Percentiles rank a stretch among this genome's conserved stretches.
Evolutionary conservation across 2,797 vertebrate species (phyloP).

Genomic region (Holocentrus rufus): DNA sequence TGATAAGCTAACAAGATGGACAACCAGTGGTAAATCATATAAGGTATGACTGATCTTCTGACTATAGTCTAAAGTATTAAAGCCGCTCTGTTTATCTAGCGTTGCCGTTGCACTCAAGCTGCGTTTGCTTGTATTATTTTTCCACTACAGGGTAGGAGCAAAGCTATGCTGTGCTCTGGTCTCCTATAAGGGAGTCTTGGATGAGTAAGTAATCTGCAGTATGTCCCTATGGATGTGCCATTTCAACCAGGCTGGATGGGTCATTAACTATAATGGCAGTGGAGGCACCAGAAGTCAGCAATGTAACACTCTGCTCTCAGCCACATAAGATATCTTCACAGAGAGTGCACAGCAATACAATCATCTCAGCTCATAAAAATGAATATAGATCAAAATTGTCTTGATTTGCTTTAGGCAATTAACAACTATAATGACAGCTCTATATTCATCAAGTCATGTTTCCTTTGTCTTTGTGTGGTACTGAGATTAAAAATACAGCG

Average conservation of each 20-base stretch:
- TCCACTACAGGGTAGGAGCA: conserved; percentile 45
- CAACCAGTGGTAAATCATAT: background rate
- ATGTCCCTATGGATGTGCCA: conserved; percentile 85
- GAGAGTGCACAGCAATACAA: conserved; percentile 14
- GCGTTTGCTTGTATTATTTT: conserved; percentile 8
- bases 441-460: background rate
- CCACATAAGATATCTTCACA: conserved; percentile 46
- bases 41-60: background rate
- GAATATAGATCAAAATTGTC: conserved; percentile 7
- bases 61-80: background rate
- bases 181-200: conserved; percentile 86
- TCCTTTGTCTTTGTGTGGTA: conserved; percentile 21
- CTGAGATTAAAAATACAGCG: conserved; percentile 14
- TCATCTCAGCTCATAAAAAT: conserved; percentile 13
- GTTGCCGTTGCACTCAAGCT: conserved; percentile 6
- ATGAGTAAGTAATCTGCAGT: conserved; percentile 82
- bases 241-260: conserved; percentile 93
- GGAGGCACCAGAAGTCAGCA: conserved; percentile 78
- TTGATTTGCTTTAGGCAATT: conserved; percentile 21
- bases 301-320: conserved; percentile 45
- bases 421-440: conserved; percentile 17
- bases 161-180: conserved; percentile 81
- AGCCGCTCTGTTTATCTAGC: background rate
- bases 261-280: conserved; percentile 95
- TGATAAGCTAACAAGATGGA: conserved; percentile 6